These are phyloP conservation scores for Tetramorium simillimum DNA, from an alignment of 1,140 invertebrate genomes.

Conservation along the genomic window DNA sequence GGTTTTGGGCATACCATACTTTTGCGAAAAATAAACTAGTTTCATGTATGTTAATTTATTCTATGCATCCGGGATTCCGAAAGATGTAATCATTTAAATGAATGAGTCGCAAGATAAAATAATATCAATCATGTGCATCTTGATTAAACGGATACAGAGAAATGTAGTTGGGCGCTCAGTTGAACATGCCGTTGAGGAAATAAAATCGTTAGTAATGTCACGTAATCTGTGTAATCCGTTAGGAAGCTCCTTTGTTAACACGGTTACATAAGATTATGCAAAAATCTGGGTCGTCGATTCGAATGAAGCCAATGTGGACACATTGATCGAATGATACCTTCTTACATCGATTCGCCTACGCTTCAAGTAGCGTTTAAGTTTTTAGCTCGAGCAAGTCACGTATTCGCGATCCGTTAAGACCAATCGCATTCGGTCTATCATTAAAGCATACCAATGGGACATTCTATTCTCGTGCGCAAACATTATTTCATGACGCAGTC, in stretches of 20 bases:
- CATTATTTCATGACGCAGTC: not conserved
- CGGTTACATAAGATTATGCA: slow-evolving; percentile 72
- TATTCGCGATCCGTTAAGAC: slow-evolving; percentile 63
- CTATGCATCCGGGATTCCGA: not conserved
- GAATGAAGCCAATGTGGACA: slow-evolving; percentile 47
- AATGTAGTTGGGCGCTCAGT: not conserved
- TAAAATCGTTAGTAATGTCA: slow-evolving; percentile 57
- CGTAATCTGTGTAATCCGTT: slow-evolving; percentile 62
- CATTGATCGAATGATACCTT: slow-evolving; percentile 32
- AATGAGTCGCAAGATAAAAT: not conserved
- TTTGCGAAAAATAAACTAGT: slow-evolving; percentile 49
- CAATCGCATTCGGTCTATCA: slow-evolving; percentile 47
- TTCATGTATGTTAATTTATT: not conserved
- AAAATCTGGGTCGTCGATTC: slow-evolving; percentile 65
- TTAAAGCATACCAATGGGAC: slow-evolving; percentile 25
- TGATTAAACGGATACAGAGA: not conserved
- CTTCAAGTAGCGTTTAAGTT: not conserved
- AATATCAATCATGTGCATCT: not conserved
- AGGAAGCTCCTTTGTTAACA: slow-evolving; percentile 67
- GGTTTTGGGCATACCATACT: slow-evolving; percentile 51
- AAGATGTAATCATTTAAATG: not conserved
- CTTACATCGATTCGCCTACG: slow-evolving; percentile 13
- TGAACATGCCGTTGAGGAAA: not conserved
- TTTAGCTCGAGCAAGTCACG: slow-evolving; percentile 55
- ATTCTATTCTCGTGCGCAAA: not conserved